A percentile compares a stretch with the other conserved stretches of the same genome.
These are phyloP conservation scores for Percopsis omiscomaycus DNA, from an alignment of 2,797 vertebrate species.

Conservation along the genomic window DNA sequence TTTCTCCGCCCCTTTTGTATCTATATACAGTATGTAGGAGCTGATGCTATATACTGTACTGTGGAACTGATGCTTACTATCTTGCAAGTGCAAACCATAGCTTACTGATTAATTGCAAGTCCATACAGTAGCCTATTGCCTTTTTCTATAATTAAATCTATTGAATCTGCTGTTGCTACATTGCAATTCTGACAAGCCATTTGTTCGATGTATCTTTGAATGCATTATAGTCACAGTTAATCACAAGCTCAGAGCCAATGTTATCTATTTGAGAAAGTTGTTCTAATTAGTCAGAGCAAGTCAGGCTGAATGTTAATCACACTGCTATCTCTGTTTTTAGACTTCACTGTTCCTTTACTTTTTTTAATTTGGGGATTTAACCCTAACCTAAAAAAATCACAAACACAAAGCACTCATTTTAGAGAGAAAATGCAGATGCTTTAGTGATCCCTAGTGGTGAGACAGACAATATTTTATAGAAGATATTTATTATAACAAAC, in stretches of 20 bases:
- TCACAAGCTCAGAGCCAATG: neutral
- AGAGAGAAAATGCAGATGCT: constrained; percentile 19
- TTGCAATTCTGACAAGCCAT: neutral
- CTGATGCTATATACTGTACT: constrained; percentile 11
- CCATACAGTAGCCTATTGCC: too few relatives aligned
- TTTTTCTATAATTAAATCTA: too few relatives aligned
- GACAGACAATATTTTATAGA: constrained; percentile 21
- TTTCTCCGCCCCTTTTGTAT: constrained; percentile 51
- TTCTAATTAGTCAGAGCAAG: constrained; percentile 12
- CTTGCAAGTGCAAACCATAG: too few relatives aligned
- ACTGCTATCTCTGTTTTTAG: constrained; percentile 2
- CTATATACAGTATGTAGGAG: constrained; percentile 19
- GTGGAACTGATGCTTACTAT: constrained; percentile 11
- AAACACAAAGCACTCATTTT: neutral
- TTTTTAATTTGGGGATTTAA: too few relatives aligned
- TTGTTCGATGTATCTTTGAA: neutral
- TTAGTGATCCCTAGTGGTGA: constrained; percentile 55
- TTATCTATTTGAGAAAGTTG: neutral
- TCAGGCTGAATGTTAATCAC: constrained; percentile 3
- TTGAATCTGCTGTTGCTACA: neutral
- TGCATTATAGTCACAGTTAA: neutral
- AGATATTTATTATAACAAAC: constrained; percentile 64
- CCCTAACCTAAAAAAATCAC: constrained; percentile 9
- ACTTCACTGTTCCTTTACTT: too few relatives aligned
- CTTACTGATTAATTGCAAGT: too few relatives aligned